Conservation (phyloP, 2,113 vertebrate genomes). For the Ptychochromis oligacanthus region DNA sequence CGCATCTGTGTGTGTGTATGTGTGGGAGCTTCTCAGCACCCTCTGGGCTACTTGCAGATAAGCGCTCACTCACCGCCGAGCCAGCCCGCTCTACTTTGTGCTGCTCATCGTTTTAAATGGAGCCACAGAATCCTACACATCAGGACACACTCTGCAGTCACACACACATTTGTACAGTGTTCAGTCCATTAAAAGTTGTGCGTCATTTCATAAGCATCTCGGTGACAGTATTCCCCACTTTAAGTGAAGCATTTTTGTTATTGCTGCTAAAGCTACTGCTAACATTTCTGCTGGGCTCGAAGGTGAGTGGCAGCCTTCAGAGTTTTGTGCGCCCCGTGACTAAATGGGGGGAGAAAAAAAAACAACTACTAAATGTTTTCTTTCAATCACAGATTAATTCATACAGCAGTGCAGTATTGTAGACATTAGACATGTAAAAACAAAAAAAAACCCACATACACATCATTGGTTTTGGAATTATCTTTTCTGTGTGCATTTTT, state of each 20-base stretch:
- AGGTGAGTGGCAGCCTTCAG: neutral
- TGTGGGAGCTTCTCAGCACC: neutral
- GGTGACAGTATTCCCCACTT: neutral
- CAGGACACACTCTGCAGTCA: neutral
- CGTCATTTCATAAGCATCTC: neutral
- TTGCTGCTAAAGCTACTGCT: neutral
- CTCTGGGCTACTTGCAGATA: conserved; percentile 27
- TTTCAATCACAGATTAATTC: too few relatives aligned
- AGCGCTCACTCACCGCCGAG: conserved; percentile 16
- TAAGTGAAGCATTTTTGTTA: neutral
- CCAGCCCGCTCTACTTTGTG: neutral
- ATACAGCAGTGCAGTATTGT: too few relatives aligned
- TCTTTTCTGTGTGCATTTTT: too few relatives aligned
- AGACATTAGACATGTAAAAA: too few relatives aligned
- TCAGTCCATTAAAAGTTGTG: neutral
- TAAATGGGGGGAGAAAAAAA: too few relatives aligned
- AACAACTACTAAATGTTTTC: too few relatives aligned
- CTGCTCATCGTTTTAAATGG: conserved; percentile 14
- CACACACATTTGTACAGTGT: neutral
- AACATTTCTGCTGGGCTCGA: neutral
- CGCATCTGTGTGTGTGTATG: neutral
- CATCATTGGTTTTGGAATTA: too few relatives aligned
- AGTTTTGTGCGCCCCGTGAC: too few relatives aligned
- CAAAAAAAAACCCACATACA: too few relatives aligned
- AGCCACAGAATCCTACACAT: neutral